Evolutionary conservation across 2,113 vertebrate species (phyloP).

Genomic region (Hyperopisus bebe): DNA sequence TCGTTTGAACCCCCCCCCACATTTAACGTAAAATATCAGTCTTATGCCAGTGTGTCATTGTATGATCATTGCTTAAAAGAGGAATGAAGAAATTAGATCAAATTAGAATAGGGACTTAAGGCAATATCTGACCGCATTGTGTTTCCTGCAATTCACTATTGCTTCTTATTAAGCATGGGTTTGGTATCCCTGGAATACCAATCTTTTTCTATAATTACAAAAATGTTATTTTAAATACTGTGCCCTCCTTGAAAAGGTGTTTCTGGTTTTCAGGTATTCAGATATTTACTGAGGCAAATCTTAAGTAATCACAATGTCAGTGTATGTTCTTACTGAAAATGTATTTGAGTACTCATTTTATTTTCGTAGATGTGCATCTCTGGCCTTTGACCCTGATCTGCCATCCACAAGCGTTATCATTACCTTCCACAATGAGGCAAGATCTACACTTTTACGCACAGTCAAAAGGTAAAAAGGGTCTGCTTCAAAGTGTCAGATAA

Average conservation of each 20-base stretch:
- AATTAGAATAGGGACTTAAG: not conserved
- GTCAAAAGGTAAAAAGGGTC: constrained; percentile 74
- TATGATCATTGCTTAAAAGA: not conserved
- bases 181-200: too few relatives aligned
- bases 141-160: not conserved
- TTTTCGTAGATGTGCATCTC: constrained; percentile 71
- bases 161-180: not conserved
- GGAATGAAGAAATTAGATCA: not conserved
- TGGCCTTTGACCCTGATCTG: constrained; percentile 74
- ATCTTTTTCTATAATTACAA: not conserved
- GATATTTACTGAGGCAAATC: not conserved
- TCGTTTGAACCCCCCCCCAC: too few relatives aligned
- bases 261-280: not conserved
- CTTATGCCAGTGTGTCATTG: not conserved
- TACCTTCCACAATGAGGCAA: constrained; percentile 96
- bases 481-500: not conserved
- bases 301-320: not conserved
- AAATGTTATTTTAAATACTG: not conserved
- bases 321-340: not conserved
- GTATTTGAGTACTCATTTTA: not conserved
- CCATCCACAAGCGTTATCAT: constrained; percentile 86
- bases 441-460: constrained; percentile 87
- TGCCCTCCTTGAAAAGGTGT: not conserved
- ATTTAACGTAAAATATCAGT: too few relatives aligned
- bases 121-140: not conserved